Base-by-base conservation (phyloP, 2,113 vertebrate species). In the Anguilla japonica region DNA sequence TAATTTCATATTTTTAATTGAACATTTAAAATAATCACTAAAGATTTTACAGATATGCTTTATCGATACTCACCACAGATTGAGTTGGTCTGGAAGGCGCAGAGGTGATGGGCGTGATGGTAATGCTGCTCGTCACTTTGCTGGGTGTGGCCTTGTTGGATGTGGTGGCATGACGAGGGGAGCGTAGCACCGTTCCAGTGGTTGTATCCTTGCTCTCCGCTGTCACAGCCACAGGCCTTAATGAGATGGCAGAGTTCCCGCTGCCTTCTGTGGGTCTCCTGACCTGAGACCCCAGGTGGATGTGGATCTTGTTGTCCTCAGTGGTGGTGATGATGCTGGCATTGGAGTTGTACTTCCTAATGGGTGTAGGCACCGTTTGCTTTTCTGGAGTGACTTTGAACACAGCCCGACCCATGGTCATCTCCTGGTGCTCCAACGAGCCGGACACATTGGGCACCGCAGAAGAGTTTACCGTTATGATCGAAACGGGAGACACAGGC, bases 231-330 rank as follows among this genome's bases (percentile, higher is more conserved):
- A 96, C 71, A 0, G 97, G 95, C 18, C 96, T 94, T 60, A 98
- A 94, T 0, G 95, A 97, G 85, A 98, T 91, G 5, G 96, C 84
- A 0, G 96, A 93, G 41, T 92, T 94, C 0, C 89, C 78, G 0
- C 93, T 91, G 0, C 85, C 81, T 91, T 98, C 97, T 0, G 94
- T 90, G 0, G 95, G 93, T 60, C 96, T 95, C 89, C 97, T 98
- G 39, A 96, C 96, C 91, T 96, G 97, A 22, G 97, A 92, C 0
- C 98, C 98, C 89, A 99, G 82, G 88, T 98, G 98, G 91, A 99
- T 99, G 92, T 98, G 98, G 90, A 99, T 99, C 93, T 98, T 99
- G 89, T 99, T 99, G 94, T 99, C 98, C 88, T 99, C 98, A 0
- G 98, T 98, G 0, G 96, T 97, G 50, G 97, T 99, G 85, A 98